Evolutionary conservation across 1,140 invertebrate genomes (phyloP).

Genomic region (Galendromus occidentalis): DNA sequence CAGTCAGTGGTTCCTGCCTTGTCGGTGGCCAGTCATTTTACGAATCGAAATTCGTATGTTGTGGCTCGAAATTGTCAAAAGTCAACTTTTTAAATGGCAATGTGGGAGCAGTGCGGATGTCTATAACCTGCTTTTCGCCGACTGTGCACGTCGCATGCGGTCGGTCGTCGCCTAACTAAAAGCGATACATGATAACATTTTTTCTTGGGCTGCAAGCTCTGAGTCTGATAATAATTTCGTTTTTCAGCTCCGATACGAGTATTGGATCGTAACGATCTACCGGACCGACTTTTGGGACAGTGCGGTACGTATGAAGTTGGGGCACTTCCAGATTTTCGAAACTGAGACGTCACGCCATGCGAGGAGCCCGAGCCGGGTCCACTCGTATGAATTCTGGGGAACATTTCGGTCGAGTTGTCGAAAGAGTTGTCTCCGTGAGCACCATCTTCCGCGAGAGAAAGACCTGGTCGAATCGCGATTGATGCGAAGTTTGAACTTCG

Average conservation of each 20-base stretch:
- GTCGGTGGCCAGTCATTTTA: not conserved
- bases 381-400: no score
- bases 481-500: not conserved
- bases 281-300: slow-evolving; percentile 10
- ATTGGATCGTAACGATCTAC: not conserved
- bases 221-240: not conserved
- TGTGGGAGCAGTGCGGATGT: not conserved
- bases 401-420: not conserved
- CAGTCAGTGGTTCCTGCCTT: not conserved
- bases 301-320: not conserved
- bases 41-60: not conserved
- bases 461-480: not conserved
- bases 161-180: not conserved
- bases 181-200: not conserved
- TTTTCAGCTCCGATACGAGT: slow-evolving; percentile 4
- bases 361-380: not conserved
- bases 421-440: not conserved
- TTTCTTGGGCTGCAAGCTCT: not conserved
- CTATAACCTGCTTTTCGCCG: not conserved
- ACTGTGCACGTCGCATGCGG: not conserved
- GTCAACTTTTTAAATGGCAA: not conserved
- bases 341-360: not conserved
- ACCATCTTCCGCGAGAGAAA: not conserved
- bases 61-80: not conserved
- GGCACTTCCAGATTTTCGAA: not conserved